phyloP scores from a whole-genome alignment of 1,140 invertebrate species.

The Ips typographus region DNA sequence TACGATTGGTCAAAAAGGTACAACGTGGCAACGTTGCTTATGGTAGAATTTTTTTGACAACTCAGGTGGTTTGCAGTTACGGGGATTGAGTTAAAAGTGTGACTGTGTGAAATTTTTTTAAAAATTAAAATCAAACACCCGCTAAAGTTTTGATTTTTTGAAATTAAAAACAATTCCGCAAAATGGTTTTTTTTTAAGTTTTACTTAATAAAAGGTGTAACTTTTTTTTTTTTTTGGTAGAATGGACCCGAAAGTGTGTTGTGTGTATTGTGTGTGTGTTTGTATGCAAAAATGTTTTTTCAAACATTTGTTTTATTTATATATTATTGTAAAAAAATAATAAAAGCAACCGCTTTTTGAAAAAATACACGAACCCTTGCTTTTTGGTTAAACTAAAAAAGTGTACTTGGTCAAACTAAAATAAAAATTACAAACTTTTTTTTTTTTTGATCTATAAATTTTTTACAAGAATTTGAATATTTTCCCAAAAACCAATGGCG shows the following conservation, averaged over 20 bases:
- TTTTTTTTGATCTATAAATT: constrained; percentile 3
- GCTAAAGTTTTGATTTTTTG: constrained; percentile 27
- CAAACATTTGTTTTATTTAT: constrained; percentile 27
- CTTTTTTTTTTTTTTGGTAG: constrained; percentile 20
- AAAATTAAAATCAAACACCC: constrained; percentile 32
- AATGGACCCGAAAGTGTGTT: constrained; percentile 31
- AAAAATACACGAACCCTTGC: constrained; percentile 40
- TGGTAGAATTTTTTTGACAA: background rate
- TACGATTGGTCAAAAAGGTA: no score
- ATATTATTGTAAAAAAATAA: constrained; percentile 46
- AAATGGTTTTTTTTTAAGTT: background rate
- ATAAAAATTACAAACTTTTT: constrained; percentile 10
- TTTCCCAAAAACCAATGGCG: constrained; percentile 40
- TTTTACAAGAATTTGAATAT: constrained; percentile 36
- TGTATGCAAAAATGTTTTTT: constrained; percentile 27
- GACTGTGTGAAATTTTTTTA: constrained; percentile 38
- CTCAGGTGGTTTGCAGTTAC: constrained; percentile 1
- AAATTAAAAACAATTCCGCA: background rate
- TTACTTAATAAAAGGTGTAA: constrained; percentile 13
- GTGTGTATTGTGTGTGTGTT: constrained; percentile 35
- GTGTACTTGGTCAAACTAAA: constrained; percentile 11
- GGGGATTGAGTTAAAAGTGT: constrained; percentile 28
- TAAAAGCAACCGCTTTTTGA: constrained; percentile 37
- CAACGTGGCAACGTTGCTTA: no score
- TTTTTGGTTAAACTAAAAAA: constrained; percentile 30